Percentiles rank a stretch among this genome's conserved stretches.
These are phyloP conservation scores for Mactra quadrangularis DNA, from an alignment of 1,140 invertebrate genomes.

Conservation along the genomic window DNA sequence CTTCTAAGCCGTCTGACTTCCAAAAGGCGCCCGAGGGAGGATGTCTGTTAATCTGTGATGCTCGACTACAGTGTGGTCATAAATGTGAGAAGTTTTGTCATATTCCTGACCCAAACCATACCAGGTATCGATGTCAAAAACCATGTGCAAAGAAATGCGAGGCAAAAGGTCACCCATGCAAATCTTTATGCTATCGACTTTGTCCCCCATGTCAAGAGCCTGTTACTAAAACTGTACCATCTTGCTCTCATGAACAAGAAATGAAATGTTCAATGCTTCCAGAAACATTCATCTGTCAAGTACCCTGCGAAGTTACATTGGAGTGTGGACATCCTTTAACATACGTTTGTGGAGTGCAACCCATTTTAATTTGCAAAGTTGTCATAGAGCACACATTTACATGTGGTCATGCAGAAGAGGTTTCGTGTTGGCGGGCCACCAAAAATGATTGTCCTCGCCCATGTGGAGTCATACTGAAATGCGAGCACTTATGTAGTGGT, in stretches of 20 bases:
- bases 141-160: slow-evolving; percentile 69
- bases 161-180: slow-evolving; percentile 72
- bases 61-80: slow-evolving; percentile 75
- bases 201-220: slow-evolving; percentile 70
- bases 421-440: slow-evolving; percentile 68
- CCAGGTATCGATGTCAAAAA: slow-evolving; percentile 71
- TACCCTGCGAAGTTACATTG: slow-evolving; percentile 63
- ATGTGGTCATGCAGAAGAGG: slow-evolving; percentile 79
- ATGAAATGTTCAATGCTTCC: slow-evolving; percentile 63
- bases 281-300: slow-evolving; percentile 39
- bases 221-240: slow-evolving; percentile 62
- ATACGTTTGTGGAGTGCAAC: slow-evolving; percentile 86
- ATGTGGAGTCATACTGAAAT: slow-evolving; percentile 72
- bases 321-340: slow-evolving; percentile 87
- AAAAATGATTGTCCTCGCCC: slow-evolving; percentile 65
- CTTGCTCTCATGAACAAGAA: slow-evolving; percentile 63
- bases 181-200: slow-evolving; percentile 68
- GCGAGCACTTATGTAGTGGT: no score
- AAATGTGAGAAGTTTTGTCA: no score
- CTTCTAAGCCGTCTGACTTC: no score
- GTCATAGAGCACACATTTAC: slow-evolving; percentile 62
- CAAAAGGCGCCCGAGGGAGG: no score
- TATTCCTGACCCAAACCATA: slow-evolving; percentile 72
- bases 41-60: slow-evolving; percentile 76
- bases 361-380: slow-evolving; percentile 79